A percentile compares a stretch with the other conserved stretches of the same genome.
Conservation (phyloP, 2,113 vertebrate species). For the Poeciliopsis prolifica region DNA sequence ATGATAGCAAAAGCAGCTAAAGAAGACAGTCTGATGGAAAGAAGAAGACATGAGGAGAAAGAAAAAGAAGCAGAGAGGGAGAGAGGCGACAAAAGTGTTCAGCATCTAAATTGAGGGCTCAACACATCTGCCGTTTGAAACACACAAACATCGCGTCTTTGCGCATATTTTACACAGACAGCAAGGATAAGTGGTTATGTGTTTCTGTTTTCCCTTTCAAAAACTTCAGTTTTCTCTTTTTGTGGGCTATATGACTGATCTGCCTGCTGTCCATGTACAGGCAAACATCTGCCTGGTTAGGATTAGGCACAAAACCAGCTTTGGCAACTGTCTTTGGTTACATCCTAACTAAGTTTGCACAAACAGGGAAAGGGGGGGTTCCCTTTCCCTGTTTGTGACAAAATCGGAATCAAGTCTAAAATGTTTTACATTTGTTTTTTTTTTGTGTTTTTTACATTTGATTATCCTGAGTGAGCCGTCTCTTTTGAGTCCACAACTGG, state of each 20-base stretch:
- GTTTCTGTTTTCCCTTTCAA: neutral
- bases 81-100: conserved; percentile 47
- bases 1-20: conserved; percentile 38
- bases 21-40: conserved; percentile 26
- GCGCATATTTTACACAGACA: conserved; percentile 49
- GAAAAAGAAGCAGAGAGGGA: neutral
- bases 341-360: conserved; percentile 74
- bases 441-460: conserved; percentile 20
- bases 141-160: conserved; percentile 13
- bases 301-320: conserved; percentile 71
- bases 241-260: conserved; percentile 65
- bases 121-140: conserved; percentile 8
- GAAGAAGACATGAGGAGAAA: neutral
- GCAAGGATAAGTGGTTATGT: conserved; percentile 11
- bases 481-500: conserved; percentile 65
- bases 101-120: conserved; percentile 58
- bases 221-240: conserved; percentile 5
- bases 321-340: conserved; percentile 70
- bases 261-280: conserved; percentile 61
- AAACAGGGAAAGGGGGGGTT: too few species aligned
- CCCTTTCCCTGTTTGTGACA: conserved; percentile 42
- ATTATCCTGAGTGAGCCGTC: conserved; percentile 64
- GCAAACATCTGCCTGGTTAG: conserved; percentile 65
- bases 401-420: conserved; percentile 41
- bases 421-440: neutral